Conservation (phyloP, 2,113 vertebrate species). For the Mystacornis crossleyi region DNA sequence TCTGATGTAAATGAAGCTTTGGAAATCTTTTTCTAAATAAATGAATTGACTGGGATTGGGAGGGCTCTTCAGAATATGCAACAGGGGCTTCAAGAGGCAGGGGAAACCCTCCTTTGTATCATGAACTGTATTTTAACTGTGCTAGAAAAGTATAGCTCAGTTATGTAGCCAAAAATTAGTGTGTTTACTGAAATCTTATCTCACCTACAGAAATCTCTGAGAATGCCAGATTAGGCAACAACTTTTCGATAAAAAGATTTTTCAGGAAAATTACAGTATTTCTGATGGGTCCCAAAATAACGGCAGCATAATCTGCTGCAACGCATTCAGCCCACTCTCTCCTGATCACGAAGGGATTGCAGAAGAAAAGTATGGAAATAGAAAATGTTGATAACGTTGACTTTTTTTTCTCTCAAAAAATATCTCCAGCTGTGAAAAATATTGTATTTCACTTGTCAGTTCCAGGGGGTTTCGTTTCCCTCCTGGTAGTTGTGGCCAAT, state of each 20-base stretch:
- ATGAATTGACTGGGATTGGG: not conserved
- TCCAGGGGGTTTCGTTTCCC: not conserved
- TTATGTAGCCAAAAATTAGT: not conserved
- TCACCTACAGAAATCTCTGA: constrained; percentile 1
- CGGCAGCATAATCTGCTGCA: not conserved
- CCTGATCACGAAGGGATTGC: not conserved
- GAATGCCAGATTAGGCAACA: constrained; percentile 20
- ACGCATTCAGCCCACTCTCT: constrained; percentile 28
- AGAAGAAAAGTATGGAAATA: constrained; percentile 17
- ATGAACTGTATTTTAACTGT: not conserved
- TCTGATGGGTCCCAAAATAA: constrained; percentile 54
- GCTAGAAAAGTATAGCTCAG: not conserved
- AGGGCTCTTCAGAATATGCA: not conserved
- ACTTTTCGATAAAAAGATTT: constrained; percentile 10
- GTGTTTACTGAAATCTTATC: constrained; percentile 5
- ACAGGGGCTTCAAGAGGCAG: not conserved
- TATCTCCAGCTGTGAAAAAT: constrained; percentile 33
- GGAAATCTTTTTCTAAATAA: not conserved
- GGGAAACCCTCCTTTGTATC: not conserved
- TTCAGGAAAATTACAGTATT: constrained; percentile 31
- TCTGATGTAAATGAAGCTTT: not conserved
- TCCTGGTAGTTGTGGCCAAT: not conserved
- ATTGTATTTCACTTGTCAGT: not conserved
- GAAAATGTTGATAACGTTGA: not conserved
- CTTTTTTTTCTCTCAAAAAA: not conserved